These are phyloP conservation scores for Trematomus loennbergii DNA, from an alignment of 2,113 vertebrate genomes.

Conservation along the genomic window DNA sequence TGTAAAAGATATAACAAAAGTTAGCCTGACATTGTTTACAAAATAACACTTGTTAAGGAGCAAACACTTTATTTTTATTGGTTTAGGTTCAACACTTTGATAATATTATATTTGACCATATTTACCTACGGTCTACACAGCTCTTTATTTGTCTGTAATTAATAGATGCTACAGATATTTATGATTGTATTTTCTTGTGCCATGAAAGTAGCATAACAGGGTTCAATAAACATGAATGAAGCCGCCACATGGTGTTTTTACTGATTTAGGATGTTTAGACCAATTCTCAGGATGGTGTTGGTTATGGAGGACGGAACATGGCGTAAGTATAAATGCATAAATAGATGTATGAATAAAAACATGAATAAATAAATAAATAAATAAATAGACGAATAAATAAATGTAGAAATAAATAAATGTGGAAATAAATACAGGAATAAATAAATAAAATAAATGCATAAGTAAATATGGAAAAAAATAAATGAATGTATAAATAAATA, in stretches of 20 bases:
- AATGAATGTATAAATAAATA: too few relatives aligned
- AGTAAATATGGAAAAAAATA: too few relatives aligned
- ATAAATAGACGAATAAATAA: too few relatives aligned
- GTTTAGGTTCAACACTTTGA: neutral
- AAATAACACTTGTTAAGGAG: constrained; percentile 3
- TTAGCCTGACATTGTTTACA: neutral
- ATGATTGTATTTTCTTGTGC: constrained; percentile 16
- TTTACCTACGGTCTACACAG: neutral
- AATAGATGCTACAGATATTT: neutral
- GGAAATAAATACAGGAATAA: too few relatives aligned
- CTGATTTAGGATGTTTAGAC: too few relatives aligned
- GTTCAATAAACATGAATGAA: constrained; percentile 31
- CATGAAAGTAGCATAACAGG: constrained; percentile 4
- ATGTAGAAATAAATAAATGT: too few relatives aligned
- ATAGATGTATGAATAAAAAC: too few relatives aligned
- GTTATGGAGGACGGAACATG: too few relatives aligned
- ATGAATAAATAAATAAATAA: too few relatives aligned
- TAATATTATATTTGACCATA: neutral
- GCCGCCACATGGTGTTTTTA: neutral
- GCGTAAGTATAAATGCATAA: too few relatives aligned
- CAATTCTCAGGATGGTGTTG: too few relatives aligned
- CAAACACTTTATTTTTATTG: neutral
- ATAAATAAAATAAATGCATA: too few relatives aligned
- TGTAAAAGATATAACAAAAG: constrained; percentile 30
- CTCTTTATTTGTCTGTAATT: neutral